Base-by-base conservation (phyloP, 2,113 vertebrate genomes). In the Percina caprodes region DNA sequence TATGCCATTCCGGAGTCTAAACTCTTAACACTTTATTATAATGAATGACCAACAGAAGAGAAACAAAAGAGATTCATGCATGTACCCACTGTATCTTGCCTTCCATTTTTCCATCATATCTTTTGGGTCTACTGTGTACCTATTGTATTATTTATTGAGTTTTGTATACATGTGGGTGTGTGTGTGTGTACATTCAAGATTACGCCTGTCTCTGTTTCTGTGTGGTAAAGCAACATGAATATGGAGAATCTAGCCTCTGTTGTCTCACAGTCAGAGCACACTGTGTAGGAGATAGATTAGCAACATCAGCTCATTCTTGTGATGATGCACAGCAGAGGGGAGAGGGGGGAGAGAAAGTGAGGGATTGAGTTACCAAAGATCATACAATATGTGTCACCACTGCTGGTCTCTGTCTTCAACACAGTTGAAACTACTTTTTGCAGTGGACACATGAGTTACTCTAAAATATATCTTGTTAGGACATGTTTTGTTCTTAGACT, bases 211-310 rank as follows among this genome's bases (percentile, higher is more conserved):
- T 71, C 52, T 55, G 4, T 69, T 19, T 77, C 19, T 59, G 19
- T 45, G 15, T 65, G 55, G 56, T 54, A 14, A 70, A 71, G 45
- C 35, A 80, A 55, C 73, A 51, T 74, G 66, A 56, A 70, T 23
- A 10, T 46, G 56, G 51, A 49, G 63, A 63, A 59, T 66, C 23
- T 60, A n/a, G 48, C 73, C 77, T 33, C 69, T 59, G 77, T 80
- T 75, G 69, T 67, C 62, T 72, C 63, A 70, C 26, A 49, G 72
- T 70, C 66, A 42, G 67, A 74, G 56, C 51, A 33, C 62, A 66
- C 73, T 83, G 87, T 75, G 77, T 69, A 55, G 75, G 74, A 72
- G 83, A 79, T 76, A 86, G 85, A 90, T 89, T 84, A 88, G 66
- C 79, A 79, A 60, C 68, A 79, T 84, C 79, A 87, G 75, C 62